A percentile compares a stretch with the other conserved stretches of the same genome.
Evolutionary conservation across 2,113 vertebrate species (phyloP).

Genomic region (Melanerpes aurifrons): DNA sequence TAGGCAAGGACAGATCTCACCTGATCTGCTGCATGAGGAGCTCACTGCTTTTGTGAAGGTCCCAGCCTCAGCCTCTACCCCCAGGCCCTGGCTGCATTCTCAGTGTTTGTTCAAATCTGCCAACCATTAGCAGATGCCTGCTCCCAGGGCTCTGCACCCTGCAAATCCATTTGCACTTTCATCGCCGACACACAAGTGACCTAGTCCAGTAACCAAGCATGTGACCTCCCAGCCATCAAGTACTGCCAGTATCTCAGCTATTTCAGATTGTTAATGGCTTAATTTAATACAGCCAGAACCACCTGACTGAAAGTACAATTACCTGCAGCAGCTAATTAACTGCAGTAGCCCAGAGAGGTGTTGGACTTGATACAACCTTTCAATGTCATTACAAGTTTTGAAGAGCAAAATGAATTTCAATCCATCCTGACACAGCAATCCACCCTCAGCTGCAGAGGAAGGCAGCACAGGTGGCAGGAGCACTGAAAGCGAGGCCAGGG

Average conservation of each 20-base stretch:
- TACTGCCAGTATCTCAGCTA: conserved; percentile 41
- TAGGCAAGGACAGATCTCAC: neutral
- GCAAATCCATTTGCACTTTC: conserved; percentile 40
- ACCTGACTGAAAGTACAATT: conserved; percentile 32
- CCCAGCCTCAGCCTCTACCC: neutral
- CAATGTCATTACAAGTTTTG: conserved; percentile 46
- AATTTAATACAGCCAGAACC: conserved; percentile 43
- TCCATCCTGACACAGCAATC: conserved; percentile 48
- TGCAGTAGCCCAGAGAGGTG: conserved; percentile 20
- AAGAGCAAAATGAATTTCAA: conserved; percentile 55
- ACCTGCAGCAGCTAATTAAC: conserved; percentile 60
- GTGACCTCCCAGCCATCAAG: conserved; percentile 17
- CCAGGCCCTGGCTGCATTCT: neutral
- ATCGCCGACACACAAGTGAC: neutral
- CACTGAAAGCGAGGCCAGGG: conserved; percentile 43
- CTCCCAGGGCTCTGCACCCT: conserved; percentile 24
- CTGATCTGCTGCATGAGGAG: neutral
- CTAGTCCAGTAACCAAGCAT: conserved; percentile 22
- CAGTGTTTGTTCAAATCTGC: neutral
- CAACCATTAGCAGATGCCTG: neutral
- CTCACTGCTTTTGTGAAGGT: neutral
- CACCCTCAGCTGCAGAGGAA: conserved; percentile 52
- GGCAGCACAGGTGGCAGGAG: conserved; percentile 20
- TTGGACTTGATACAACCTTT: conserved; percentile 54
- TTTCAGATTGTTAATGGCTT: conserved; percentile 45